A percentile compares a stretch with the other conserved stretches of the same genome.
phyloP scores from a whole-genome alignment of 2,113 vertebrate species.

The Grus americana region DNA sequence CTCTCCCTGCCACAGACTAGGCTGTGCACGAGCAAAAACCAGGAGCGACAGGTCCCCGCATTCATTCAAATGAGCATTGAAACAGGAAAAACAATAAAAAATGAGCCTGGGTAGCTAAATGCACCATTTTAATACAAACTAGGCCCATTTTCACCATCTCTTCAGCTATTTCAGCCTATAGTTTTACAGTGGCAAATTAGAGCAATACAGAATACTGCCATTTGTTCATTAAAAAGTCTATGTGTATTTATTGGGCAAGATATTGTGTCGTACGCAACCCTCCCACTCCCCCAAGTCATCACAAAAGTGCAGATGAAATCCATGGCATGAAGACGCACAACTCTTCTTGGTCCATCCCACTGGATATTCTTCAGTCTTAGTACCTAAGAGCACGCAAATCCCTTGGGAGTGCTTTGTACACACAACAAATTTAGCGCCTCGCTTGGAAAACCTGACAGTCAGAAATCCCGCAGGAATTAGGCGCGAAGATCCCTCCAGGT shows the following conservation, averaged over 20 bases:
- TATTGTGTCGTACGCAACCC: not conserved
- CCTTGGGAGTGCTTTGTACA: not conserved
- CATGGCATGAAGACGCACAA: constrained; percentile 30
- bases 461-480: not conserved
- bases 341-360: constrained; percentile 23
- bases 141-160: not conserved
- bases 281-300: not conserved
- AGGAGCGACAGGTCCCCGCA: not conserved
- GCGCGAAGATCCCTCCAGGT: not conserved
- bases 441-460: not conserved
- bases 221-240: not conserved
- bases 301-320: constrained; percentile 51
- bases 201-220: not conserved
- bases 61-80: not conserved
- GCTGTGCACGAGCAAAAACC: not conserved
- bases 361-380: constrained; percentile 23
- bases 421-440: not conserved
- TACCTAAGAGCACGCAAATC: not conserved
- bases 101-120: not conserved
- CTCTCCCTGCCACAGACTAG: not conserved
- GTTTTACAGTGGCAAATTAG: not conserved
- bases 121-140: constrained; percentile 52
- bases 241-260: not conserved
- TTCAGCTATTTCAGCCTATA: not conserved
- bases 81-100: not conserved